Evolutionary conservation across 2,888 invertebrate species (phyloP).

Genomic region (Escarpia spicata): DNA sequence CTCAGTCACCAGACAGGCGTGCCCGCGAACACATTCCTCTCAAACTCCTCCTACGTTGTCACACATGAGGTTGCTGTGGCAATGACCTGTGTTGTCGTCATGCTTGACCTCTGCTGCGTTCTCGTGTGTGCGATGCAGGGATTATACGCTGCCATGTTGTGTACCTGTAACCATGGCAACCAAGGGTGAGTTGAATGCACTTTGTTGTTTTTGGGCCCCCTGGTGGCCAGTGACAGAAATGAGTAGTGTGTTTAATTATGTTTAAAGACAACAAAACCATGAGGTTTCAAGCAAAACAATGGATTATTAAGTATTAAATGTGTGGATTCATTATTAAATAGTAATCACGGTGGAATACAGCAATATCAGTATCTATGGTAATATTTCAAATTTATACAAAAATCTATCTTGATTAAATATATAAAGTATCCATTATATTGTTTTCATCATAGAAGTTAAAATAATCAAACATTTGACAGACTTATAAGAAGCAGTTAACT

Average conservation of each 20-base stretch:
- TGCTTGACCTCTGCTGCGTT: conserved; percentile 88
- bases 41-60: conserved; percentile 80
- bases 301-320: too few species aligned
- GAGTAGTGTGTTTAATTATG: not conserved
- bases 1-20: conserved; percentile 40
- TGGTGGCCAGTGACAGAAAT: not conserved
- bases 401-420: too few species aligned
- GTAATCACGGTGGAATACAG: too few species aligned
- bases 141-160: conserved; percentile 90
- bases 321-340: too few species aligned
- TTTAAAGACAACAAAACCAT: not conserved
- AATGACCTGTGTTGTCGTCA: conserved; percentile 86
- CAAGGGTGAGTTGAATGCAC: conserved; percentile 69
- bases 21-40: conserved; percentile 30
- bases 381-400: too few species aligned
- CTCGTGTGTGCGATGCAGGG: conserved; percentile 94
- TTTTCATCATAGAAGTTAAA: too few species aligned
- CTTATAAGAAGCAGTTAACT: too few species aligned
- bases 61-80: conserved; percentile 93
- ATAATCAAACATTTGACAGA: too few species aligned
- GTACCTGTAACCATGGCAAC: conserved; percentile 83
- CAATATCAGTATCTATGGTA: too few species aligned
- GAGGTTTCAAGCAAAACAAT: too few species aligned
- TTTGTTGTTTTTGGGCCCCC: not conserved
- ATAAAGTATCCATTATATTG: too few species aligned